These are phyloP conservation scores for Holotrichia oblita DNA, from an alignment of 1,140 invertebrate species.

Conservation along the genomic window DNA sequence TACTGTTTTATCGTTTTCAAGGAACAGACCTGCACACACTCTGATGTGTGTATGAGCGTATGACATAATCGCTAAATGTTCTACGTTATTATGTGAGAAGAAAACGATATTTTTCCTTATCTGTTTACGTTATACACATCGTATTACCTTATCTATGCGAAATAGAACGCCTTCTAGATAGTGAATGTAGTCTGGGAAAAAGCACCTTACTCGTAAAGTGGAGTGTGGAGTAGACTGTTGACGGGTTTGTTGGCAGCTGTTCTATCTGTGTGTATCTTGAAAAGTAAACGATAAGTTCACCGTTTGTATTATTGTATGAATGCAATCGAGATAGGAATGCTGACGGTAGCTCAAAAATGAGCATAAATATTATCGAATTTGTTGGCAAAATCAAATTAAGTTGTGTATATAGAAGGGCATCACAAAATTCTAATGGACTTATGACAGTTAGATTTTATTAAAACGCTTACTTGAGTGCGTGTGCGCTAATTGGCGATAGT, in stretches of 20 bases:
- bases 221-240: background rate
- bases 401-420: background rate
- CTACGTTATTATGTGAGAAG: background rate
- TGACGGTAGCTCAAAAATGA: background rate
- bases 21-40: background rate
- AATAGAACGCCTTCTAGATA: background rate
- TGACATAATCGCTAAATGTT: background rate
- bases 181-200: background rate
- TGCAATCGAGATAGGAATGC: background rate
- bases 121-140: background rate
- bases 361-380: background rate
- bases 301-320: background rate
- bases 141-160: background rate
- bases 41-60: background rate
- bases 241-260: background rate
- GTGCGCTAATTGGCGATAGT: background rate
- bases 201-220: background rate
- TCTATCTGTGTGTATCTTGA: background rate
- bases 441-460: background rate
- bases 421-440: too few species aligned
- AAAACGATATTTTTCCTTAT: background rate
- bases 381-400: background rate
- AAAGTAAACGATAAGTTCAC: background rate
- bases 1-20: conserved; percentile 12
- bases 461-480: background rate